phyloP scores from a whole-genome alignment of 1,140 invertebrate species.

The Penaeus indicus region DNA sequence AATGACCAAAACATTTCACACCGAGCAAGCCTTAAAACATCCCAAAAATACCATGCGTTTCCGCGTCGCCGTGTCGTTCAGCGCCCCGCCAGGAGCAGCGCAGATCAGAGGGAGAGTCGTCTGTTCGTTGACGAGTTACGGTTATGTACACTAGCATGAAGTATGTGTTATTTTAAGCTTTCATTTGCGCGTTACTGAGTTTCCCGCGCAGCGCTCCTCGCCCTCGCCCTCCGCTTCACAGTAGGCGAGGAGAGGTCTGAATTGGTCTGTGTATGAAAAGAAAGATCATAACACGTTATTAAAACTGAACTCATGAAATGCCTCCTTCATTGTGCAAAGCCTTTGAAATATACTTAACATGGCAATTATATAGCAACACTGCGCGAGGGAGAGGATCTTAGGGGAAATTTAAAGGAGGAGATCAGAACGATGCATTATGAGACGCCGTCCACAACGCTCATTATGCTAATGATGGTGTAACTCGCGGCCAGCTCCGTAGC shows the following conservation, averaged over 20 bases:
- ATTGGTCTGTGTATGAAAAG: too few relatives aligned
- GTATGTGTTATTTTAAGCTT: conserved; percentile 50
- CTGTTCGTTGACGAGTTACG: conserved; percentile 27
- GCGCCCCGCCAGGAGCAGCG: too few relatives aligned
- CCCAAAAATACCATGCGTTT: too few relatives aligned
- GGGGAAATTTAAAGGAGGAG: conserved; percentile 29
- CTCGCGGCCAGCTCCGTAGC: conserved; percentile 56
- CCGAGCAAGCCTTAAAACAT: too few relatives aligned
- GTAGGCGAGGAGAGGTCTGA: neutral
- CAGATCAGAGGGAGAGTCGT: neutral
- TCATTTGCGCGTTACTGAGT: conserved; percentile 31
- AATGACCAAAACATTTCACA: too few relatives aligned
- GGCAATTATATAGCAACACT: conserved; percentile 13
- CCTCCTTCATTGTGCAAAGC: too few relatives aligned
- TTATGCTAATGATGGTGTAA: conserved; percentile 62
- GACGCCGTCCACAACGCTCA: conserved; percentile 46
- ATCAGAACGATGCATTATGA: conserved; percentile 54
- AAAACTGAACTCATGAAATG: too few relatives aligned
- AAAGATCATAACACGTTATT: too few relatives aligned
- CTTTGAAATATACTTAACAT: conserved; percentile 18
- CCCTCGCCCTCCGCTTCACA: neutral
- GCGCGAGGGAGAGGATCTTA: conserved; percentile 10
- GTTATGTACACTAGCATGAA: conserved; percentile 35
- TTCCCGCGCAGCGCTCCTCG: conserved; percentile 5
- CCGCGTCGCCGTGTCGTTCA: too few relatives aligned